phyloP scores from a whole-genome alignment of 2,888 invertebrate genomes.

The Hoplodrina ambigua region DNA sequence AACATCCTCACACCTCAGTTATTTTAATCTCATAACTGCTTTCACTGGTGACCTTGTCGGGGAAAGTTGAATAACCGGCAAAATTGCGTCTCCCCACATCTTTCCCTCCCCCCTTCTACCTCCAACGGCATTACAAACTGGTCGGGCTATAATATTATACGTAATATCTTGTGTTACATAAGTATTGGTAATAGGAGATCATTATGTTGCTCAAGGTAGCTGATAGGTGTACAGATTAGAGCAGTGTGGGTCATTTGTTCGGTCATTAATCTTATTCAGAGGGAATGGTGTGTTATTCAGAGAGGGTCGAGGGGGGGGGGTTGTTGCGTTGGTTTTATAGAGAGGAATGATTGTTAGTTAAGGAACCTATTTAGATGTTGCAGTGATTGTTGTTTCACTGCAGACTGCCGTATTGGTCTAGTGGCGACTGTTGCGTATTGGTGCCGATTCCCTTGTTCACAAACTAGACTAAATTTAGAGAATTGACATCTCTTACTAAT shows the following conservation, averaged over 20 bases:
- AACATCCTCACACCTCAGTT: conserved; percentile 34
- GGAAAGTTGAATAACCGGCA: conserved; percentile 56
- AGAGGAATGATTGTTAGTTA: conserved; percentile 31
- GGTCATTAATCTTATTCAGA: conserved; percentile 47
- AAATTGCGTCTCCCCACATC: conserved; percentile 17
- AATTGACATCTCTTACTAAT: too few relatives aligned
- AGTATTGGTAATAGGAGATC: conserved; percentile 50
- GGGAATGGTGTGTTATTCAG: not conserved
- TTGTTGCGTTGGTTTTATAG: conserved; percentile 23
- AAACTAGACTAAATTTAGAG: too few relatives aligned
- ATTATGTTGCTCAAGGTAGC: conserved; percentile 51
- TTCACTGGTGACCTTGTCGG: conserved; percentile 63
- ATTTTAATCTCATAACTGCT: conserved; percentile 47
- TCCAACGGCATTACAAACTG: conserved; percentile 1
- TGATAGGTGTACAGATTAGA: conserved; percentile 28
- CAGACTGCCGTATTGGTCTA: not conserved
- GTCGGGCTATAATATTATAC: conserved; percentile 34
- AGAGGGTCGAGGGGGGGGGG: not conserved
- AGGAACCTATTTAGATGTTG: not conserved
- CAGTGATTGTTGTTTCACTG: not conserved
- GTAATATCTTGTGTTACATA: conserved; percentile 51
- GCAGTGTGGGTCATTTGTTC: conserved; percentile 7
- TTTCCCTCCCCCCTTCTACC: not conserved
- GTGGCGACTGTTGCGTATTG: not conserved
- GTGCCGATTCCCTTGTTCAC: too few relatives aligned